These are phyloP conservation scores for Peribatodes rhomboidaria DNA, from an alignment of 2,888 invertebrate genomes.

Conservation along the genomic window DNA sequence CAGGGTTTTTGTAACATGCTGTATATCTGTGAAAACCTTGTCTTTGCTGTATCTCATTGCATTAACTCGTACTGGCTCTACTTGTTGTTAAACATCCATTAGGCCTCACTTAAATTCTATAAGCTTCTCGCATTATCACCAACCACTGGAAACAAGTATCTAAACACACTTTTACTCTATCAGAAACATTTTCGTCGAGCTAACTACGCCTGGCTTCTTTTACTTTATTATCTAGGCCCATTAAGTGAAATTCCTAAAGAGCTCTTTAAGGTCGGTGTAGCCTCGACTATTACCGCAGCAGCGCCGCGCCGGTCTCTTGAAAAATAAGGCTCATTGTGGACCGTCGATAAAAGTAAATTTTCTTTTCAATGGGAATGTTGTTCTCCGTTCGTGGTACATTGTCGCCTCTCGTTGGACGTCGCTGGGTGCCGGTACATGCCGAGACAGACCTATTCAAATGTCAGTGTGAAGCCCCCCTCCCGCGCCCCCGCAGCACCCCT, in stretches of 20 bases:
- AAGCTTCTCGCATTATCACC: constrained; percentile 35
- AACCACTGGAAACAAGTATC: constrained; percentile 39
- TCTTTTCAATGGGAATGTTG: constrained; percentile 81
- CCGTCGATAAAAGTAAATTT: constrained; percentile 80
- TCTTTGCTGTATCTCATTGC: constrained; percentile 12
- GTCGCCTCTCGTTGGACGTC: constrained; percentile 82
- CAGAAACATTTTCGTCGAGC: constrained; percentile 45
- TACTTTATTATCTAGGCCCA: constrained; percentile 46
- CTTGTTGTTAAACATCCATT: constrained; percentile 44
- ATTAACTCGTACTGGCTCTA: constrained; percentile 24
- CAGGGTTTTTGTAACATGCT: too few relatives aligned
- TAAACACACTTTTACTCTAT: constrained; percentile 46
- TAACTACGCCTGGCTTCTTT: constrained; percentile 47
- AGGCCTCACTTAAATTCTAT: constrained; percentile 33
- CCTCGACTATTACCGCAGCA: constrained; percentile 44
- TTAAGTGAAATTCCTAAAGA: constrained; percentile 48
- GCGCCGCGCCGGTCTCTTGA: constrained; percentile 56
- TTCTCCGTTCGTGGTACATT: constrained; percentile 81
- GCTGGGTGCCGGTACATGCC: constrained; percentile 83
- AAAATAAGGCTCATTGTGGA: constrained; percentile 73
- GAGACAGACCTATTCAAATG: constrained; percentile 85
- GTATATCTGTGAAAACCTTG: too few relatives aligned
- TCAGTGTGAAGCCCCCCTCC: constrained; percentile 74
- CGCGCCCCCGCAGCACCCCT: constrained; percentile 57
- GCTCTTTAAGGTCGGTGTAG: constrained; percentile 41